Conservation (phyloP, 2,113 vertebrate species). For the Potamarius usumacintae region DNA sequence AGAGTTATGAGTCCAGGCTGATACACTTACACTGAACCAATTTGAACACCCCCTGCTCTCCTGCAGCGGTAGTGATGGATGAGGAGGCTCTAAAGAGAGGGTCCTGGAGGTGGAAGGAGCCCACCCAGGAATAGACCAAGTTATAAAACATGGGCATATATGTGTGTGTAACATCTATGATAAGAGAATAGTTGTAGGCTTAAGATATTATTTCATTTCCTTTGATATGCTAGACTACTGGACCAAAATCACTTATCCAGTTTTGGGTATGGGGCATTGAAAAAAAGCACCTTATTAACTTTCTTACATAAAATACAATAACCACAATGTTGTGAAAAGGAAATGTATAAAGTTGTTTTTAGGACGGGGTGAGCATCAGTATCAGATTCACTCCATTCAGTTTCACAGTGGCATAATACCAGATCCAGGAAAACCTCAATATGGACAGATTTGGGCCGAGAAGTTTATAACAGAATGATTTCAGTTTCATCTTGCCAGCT, state of each 20-base stretch:
- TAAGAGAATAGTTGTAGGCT: not conserved
- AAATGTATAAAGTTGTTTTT: not conserved
- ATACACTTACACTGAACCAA: conserved; percentile 43
- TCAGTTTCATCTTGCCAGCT: conserved; percentile 30
- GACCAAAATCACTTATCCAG: not conserved
- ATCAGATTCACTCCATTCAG: conserved; percentile 14
- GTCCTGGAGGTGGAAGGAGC: conserved; percentile 28
- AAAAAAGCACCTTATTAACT: not conserved
- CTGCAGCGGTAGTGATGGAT: conserved; percentile 45
- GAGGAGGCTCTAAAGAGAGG: conserved; percentile 34
- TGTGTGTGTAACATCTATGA: conserved; percentile 8
- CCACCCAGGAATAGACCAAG: conserved; percentile 35
- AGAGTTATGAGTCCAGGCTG: conserved; percentile 32
- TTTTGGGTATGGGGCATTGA: not conserved
- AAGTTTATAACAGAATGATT: not conserved
- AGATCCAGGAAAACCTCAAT: not conserved
- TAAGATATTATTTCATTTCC: not conserved
- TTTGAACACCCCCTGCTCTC: conserved; percentile 38
- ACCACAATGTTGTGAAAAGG: not conserved
- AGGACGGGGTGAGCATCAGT: not conserved
- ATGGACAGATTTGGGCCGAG: not conserved
- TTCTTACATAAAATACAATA: conserved; percentile 22
- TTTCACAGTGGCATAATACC: not conserved
- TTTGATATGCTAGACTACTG: not conserved
- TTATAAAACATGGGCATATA: conserved; percentile 29